phyloP scores from a whole-genome alignment of 2,888 invertebrate genomes.

The Rhimphoctona megacephalus region DNA sequence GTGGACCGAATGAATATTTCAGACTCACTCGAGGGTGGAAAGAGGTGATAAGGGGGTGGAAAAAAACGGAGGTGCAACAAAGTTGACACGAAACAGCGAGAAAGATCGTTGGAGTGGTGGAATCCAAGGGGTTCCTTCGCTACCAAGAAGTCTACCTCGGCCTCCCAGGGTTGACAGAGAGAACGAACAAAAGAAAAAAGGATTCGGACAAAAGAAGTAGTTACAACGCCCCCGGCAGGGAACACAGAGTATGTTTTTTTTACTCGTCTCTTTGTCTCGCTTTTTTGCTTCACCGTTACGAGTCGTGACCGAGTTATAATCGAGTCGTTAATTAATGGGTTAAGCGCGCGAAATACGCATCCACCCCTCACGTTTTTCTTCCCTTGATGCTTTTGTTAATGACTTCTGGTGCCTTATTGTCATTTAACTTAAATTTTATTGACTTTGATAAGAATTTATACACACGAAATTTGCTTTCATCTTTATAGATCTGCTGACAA shows the following conservation, averaged over 20 bases:
- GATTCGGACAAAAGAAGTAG: conserved; percentile 64
- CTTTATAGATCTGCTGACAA: background rate
- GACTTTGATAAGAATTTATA: background rate
- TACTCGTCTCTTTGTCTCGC: background rate
- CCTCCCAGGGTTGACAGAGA: conserved; percentile 55
- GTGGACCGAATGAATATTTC: conserved; percentile 60
- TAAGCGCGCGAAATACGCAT: conserved; percentile 55
- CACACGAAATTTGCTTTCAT: background rate
- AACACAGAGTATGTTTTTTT: conserved; percentile 18
- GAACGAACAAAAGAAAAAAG: conserved; percentile 53
- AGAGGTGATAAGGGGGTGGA: background rate
- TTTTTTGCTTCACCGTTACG: conserved; percentile 31
- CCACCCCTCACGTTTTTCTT: conserved; percentile 4
- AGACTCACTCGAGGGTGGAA: conserved; percentile 22
- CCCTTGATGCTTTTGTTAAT: background rate
- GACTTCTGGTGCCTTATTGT: background rate
- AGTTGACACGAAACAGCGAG: conserved; percentile 61
- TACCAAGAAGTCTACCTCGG: conserved; percentile 30
- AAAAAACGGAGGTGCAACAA: conserved; percentile 54
- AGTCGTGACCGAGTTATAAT: conserved; percentile 71
- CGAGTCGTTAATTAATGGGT: conserved; percentile 70
- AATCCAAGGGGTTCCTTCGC: background rate
- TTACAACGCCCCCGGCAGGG: conserved; percentile 59
- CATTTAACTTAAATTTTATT: conserved; percentile 8
- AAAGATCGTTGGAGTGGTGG: conserved; percentile 24